phyloP scores from a whole-genome alignment of 2,888 invertebrate genomes.

The Tetragnatha montana region DNA sequence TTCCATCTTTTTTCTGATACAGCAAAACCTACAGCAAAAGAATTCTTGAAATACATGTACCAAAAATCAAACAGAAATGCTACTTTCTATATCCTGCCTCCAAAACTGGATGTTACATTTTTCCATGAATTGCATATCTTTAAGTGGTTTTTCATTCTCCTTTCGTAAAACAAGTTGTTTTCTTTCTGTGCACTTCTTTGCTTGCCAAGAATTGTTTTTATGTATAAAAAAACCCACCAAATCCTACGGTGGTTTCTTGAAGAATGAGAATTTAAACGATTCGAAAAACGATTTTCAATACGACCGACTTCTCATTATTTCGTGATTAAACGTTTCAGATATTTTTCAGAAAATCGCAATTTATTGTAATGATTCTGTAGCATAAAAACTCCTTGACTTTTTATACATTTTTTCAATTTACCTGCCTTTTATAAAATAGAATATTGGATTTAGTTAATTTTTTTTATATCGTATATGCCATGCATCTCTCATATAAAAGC shows the following conservation, averaged over 20 bases:
- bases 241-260: neutral
- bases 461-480: no score
- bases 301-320: neutral
- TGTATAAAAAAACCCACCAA: neutral
- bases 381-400: neutral
- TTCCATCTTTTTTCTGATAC: no score
- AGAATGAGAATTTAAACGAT: constrained; percentile 14
- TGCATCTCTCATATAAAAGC: no score
- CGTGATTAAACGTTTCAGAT: neutral
- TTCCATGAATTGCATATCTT: neutral
- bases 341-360: neutral
- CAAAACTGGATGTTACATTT: neutral
- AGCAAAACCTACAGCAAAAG: neutral
- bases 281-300: constrained; percentile 25
- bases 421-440: no score
- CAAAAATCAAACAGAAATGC: neutral
- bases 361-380: neutral
- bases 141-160: constrained; percentile 24
- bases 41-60: neutral
- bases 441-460: no score
- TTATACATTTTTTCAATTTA: no score
- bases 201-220: neutral
- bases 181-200: neutral
- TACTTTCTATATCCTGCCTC: neutral
- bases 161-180: constrained; percentile 5